Conservation (phyloP, 2,113 vertebrate species). For the Mystacornis crossleyi region DNA sequence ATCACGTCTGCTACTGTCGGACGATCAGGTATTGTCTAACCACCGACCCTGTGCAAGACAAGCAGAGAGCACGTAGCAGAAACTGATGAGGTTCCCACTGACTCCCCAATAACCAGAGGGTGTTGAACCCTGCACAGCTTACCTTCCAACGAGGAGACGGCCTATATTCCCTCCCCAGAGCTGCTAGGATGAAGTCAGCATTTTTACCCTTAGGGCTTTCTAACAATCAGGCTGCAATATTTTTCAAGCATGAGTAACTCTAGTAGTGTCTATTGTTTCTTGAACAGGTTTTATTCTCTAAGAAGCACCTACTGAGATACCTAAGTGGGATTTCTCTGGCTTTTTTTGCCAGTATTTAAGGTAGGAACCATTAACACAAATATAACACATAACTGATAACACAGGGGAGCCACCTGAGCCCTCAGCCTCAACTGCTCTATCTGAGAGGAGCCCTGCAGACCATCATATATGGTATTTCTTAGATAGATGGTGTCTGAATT, state of each 20-base stretch:
- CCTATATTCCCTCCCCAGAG: neutral
- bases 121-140: neutral
- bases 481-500: neutral
- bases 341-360: neutral
- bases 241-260: neutral
- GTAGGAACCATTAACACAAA: neutral
- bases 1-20: neutral
- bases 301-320: neutral
- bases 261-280: neutral
- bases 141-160: neutral
- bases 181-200: neutral
- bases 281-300: neutral
- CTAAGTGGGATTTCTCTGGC: neutral
- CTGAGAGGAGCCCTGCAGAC: neutral
- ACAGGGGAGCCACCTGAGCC: neutral
- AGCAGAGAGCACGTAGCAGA: neutral
- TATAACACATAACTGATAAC: neutral
- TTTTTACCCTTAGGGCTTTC: neutral
- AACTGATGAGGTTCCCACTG: neutral
- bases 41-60: neutral
- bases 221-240: neutral
- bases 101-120: neutral
- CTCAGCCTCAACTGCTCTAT: neutral
- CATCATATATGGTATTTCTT: neutral
- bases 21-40: neutral